These are phyloP conservation scores for Dipodomys merriami DNA, from an alignment of 2,113 vertebrate genomes.

Conservation along the genomic window DNA sequence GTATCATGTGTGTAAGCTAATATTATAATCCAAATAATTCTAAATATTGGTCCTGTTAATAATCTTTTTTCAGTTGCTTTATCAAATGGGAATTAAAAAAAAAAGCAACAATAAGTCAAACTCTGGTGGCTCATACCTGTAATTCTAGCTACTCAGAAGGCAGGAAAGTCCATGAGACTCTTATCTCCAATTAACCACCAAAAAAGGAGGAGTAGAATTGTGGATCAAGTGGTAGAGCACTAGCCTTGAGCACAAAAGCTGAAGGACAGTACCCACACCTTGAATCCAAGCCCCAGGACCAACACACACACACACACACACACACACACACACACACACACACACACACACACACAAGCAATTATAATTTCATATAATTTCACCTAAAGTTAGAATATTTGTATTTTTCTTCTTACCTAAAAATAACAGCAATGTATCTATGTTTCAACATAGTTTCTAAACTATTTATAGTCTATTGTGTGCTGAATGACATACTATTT, in stretches of 20 bases:
- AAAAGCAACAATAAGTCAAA: neutral
- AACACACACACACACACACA: too few species aligned
- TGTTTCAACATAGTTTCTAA: neutral
- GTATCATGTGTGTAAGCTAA: neutral
- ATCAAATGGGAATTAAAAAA: neutral
- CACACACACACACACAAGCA: too few species aligned
- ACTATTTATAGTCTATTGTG: neutral
- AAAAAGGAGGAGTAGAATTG: too few species aligned
- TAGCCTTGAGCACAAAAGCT: too few species aligned
- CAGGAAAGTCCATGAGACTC: too few species aligned
- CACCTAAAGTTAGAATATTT: neutral
- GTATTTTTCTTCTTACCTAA: conserved; percentile 34
- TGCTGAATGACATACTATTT: neutral
- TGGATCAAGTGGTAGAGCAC: too few species aligned
- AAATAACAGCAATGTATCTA: neutral
- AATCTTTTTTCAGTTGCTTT: neutral
- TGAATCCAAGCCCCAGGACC: too few species aligned
- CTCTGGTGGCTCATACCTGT: too few species aligned
- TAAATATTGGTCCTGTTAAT: neutral
- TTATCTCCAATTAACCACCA: too few species aligned
- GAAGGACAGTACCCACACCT: too few species aligned
- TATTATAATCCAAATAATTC: conserved; percentile 8
- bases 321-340: too few species aligned
- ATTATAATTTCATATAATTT: neutral
- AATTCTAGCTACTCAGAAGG: too few species aligned